Evolutionary conservation across 2,113 vertebrate genomes (phyloP).

Genomic region (Noctilio leporinus): DNA sequence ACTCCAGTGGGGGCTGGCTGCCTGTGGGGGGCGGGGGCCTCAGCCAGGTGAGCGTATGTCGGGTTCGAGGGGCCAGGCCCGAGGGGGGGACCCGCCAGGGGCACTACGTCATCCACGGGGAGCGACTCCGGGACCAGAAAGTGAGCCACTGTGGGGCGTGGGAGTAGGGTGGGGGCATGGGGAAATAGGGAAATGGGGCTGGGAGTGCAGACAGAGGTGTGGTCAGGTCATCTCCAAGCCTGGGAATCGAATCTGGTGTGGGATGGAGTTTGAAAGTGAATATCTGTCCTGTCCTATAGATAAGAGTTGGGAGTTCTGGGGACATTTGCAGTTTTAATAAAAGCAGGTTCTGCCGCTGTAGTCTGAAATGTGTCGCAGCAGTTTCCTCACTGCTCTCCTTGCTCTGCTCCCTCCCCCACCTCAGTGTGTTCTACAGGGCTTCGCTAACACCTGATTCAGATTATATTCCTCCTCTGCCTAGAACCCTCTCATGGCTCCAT

Average conservation of each 20-base stretch:
- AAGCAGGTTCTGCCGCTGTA: neutral
- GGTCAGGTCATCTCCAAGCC: neutral
- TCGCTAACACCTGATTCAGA: neutral
- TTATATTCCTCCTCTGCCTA: neutral
- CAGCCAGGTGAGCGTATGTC: conserved; percentile 91
- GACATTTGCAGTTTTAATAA: neutral
- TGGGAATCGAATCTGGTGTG: neutral
- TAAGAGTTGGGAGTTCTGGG: neutral
- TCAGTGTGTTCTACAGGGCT: neutral
- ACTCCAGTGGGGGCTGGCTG: conserved; percentile 95
- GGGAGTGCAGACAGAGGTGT: conserved; percentile 10
- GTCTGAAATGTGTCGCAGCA: neutral
- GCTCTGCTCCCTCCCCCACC: neutral
- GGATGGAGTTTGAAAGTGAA: neutral
- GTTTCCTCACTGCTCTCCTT: neutral
- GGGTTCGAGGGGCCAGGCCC: conserved; percentile 82
- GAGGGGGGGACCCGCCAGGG: conserved; percentile 83
- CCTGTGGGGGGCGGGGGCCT: conserved; percentile 91
- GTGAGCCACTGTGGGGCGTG: conserved; percentile 80
- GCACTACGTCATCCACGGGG: conserved; percentile 90
- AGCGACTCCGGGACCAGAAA: conserved; percentile 91
- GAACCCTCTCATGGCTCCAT: neutral
- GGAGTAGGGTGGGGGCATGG: conserved; percentile 22
- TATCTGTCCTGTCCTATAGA: neutral
- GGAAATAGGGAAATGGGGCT: conserved; percentile 24